These are phyloP conservation scores for Hoplostethus atlanticus DNA, from an alignment of 2,797 vertebrate genomes.

Conservation along the genomic window DNA sequence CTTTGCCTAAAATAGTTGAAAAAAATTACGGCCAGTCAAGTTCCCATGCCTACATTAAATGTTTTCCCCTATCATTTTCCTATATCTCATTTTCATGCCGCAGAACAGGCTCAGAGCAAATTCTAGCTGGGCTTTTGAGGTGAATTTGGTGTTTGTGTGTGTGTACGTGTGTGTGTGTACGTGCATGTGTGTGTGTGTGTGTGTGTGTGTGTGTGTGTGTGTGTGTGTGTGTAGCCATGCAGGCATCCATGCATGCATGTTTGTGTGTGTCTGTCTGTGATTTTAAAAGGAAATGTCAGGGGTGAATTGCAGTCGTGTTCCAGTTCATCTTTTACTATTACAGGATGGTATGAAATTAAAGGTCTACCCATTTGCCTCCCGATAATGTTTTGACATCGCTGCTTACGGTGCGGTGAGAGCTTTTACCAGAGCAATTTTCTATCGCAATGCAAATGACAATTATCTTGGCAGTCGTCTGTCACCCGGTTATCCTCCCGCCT, in stretches of 20 bases:
- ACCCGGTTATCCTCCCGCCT: slow-evolving; percentile 66
- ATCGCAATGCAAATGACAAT: slow-evolving; percentile 76
- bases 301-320: slow-evolving; percentile 19
- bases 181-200: neutral
- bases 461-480: slow-evolving; percentile 61
- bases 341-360: slow-evolving; percentile 58
- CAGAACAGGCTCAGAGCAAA: slow-evolving; percentile 56
- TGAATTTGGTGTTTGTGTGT: slow-evolving; percentile 66
- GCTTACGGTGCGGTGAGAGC: slow-evolving; percentile 46
- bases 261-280: slow-evolving; percentile 23
- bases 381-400: slow-evolving; percentile 64
- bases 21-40: slow-evolving; percentile 65
- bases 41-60: slow-evolving; percentile 68
- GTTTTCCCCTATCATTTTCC: slow-evolving; percentile 69
- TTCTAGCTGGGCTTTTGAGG: slow-evolving; percentile 53
- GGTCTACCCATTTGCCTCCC: slow-evolving; percentile 46
- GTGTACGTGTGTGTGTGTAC: slow-evolving; percentile 25
- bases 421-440: slow-evolving; percentile 55
- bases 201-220: slow-evolving; percentile 21
- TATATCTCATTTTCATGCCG: slow-evolving; percentile 73
- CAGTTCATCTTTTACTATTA: slow-evolving; percentile 48
- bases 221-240: neutral
- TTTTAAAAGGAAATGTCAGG: neutral
- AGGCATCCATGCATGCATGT: slow-evolving; percentile 9
- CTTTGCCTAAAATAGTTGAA: slow-evolving; percentile 51